Base-by-base conservation (phyloP, 1,140 invertebrate genomes). In the Listronotus oregonensis region DNA sequence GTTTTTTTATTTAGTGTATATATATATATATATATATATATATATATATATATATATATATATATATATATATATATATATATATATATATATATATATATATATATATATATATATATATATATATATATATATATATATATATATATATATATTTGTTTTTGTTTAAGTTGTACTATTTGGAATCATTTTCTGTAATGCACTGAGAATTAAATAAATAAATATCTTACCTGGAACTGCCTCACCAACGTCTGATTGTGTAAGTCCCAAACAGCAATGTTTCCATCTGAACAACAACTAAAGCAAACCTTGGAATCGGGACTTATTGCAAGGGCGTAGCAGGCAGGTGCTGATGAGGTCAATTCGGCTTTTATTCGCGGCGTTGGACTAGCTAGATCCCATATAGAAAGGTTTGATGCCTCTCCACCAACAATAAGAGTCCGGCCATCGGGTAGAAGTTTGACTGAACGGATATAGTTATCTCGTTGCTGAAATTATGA, bases 211-310 rank as follows among this genome's bases (percentile, higher is more conserved):
- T n/a, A n/a, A n/a, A n/a, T n/a, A n/a, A n/a, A n/a, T 54, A 64
- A 9, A 7, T 44, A 34, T 27, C 52, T 40, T 47, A 66, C 96
- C 87, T 88, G 95, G 81, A 96, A 94, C 78, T 97, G 94, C 70
- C 94, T 83, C 37, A 98, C 93, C 71, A 97, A 81, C 3, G 90
- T 90, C 82, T 97, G 93, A 81, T 95, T 97, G 78, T 95, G 93
- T 0, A 98, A 81, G 82, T 98, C 95, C 95, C 95, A 98, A 15
- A 98, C 94, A 4, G 95, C 93, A 67, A 98, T 97, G 79, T 97
- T 95, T 18, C 96, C 96, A 80, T 98, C 96, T 68, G 93, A 95
- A 83, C 95, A 97, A 80, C 96, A 98, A 76, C 94, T 96, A 81
- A 97, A 98, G 83, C 96, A 97, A 73, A 91, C 91, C 82, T 97